Conservation (phyloP, 2,797 vertebrate species). For the Lutjanus argentimaculatus region DNA sequence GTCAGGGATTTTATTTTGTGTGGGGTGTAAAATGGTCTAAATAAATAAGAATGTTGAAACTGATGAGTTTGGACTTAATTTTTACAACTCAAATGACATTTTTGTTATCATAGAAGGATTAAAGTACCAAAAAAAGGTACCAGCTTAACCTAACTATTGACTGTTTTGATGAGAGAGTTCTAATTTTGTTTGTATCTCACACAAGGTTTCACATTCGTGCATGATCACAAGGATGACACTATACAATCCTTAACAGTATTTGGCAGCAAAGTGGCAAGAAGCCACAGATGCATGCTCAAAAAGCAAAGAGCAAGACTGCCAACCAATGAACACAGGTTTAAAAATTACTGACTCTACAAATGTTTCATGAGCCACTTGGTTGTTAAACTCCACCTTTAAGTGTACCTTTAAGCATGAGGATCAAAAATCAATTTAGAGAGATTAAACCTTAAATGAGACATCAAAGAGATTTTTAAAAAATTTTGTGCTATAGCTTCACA, state of each 20-base stretch:
- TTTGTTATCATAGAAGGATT: no score
- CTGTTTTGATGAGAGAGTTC: background rate
- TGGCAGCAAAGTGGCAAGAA: background rate
- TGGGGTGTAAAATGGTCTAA: no score
- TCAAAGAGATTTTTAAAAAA: no score
- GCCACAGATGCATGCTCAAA: background rate
- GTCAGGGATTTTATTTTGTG: no score
- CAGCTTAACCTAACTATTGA: no score
- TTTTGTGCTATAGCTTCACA: background rate
- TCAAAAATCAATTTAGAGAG: conserved; percentile 1
- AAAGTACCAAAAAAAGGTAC: no score
- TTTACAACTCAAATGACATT: no score
- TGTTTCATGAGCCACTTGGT: no score
- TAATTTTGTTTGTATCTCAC: background rate
- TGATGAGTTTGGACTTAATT: no score
- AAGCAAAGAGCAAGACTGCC: background rate
- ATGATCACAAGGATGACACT: background rate
- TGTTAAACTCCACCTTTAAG: conserved; percentile 1
- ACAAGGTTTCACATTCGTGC: background rate
- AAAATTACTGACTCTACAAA: background rate
- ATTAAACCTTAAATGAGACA: background rate
- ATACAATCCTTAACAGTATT: no score
- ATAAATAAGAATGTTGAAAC: no score
- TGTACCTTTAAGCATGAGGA: background rate
- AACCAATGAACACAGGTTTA: background rate